Evolutionary conservation across 2,888 invertebrate genomes (phyloP), one percentile per base, ranked within the genome.

Genomic region (Eutolmus rufibarbis): DNA sequence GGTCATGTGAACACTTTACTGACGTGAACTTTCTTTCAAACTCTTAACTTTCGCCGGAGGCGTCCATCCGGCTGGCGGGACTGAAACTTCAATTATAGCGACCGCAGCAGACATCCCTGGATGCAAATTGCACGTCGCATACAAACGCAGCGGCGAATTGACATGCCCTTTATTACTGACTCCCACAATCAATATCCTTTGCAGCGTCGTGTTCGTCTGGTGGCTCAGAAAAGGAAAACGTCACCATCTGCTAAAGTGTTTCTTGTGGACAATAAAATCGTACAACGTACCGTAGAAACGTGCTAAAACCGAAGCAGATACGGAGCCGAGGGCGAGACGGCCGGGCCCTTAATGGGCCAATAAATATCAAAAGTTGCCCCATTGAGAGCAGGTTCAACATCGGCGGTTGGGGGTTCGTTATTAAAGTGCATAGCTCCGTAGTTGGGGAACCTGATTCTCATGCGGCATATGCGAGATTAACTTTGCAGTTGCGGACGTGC

Each of bases 361-460:
- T 89, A 89, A 89, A 89, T 89, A 89, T 88, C 89, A 87, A 43
- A 89, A 88, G 88, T 88, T 88, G 84, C 82, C 84, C 86, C 76
- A 76, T 86, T 77, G 77, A 77, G 86, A 77, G 46, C 76, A 76
- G 76, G 76, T 76, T 86, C 86, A 86, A 77, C 37, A 86, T 14
- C 40, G 40, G 66, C 16, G 40, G 57, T 23, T 34, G 56, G 43
- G 84, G 28, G 23, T 37, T 51, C 19, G 84, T 66, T 84, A 84
- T 84, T 84, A 84, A 84, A 84, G 84, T 84, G 84, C 84, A 84
- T 84, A 28, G 66, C 23, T 66, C 40, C 57, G 37, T 84, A 74
- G 40, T 40, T 40, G 40, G 57, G 34, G 19, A 1, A 12, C 28
- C 14, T 12, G 66, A 66, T 28, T 19, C 66, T 66, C 57, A 34